These are phyloP conservation scores for Odontocerum albicorne DNA, from an alignment of 2,888 invertebrate genomes.

Conservation along the genomic window DNA sequence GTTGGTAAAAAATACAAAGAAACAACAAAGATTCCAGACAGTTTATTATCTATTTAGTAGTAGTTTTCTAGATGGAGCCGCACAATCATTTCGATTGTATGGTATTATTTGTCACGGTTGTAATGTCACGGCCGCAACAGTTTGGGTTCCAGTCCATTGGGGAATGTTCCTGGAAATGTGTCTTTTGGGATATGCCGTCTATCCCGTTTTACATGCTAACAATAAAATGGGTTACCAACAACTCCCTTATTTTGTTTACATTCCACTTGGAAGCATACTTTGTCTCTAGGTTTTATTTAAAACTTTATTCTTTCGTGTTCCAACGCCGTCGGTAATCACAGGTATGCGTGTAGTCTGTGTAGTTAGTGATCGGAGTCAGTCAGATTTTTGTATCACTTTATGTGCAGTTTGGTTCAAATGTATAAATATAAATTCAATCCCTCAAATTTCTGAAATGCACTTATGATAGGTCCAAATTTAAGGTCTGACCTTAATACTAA, in stretches of 20 bases:
- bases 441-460: too few relatives aligned
- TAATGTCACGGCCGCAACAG: conserved; percentile 8
- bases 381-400: too few relatives aligned
- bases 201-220: conserved; percentile 12
- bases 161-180: conserved; percentile 13
- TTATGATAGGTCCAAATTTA: too few relatives aligned
- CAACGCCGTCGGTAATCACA: too few relatives aligned
- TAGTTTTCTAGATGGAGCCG: conserved; percentile 14
- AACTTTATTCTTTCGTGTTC: too few relatives aligned
- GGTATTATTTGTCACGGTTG: conserved; percentile 21
- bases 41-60: conserved; percentile 3
- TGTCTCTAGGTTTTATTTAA: too few relatives aligned
- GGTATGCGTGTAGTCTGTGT: too few relatives aligned
- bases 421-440: too few relatives aligned
- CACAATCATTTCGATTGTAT: conserved; percentile 19
- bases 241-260: conserved; percentile 20
- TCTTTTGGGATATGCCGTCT: conserved; percentile 11
- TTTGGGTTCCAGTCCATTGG: background rate
- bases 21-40: background rate
- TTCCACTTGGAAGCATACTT: too few relatives aligned
- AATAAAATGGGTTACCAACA: conserved; percentile 28
- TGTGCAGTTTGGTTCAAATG: too few relatives aligned
- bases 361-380: too few relatives aligned
- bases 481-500: too few relatives aligned
- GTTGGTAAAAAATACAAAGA: background rate